Evolutionary conservation across 2,888 invertebrate species (phyloP).

Genomic region (Sarcophaga carnaria): DNA sequence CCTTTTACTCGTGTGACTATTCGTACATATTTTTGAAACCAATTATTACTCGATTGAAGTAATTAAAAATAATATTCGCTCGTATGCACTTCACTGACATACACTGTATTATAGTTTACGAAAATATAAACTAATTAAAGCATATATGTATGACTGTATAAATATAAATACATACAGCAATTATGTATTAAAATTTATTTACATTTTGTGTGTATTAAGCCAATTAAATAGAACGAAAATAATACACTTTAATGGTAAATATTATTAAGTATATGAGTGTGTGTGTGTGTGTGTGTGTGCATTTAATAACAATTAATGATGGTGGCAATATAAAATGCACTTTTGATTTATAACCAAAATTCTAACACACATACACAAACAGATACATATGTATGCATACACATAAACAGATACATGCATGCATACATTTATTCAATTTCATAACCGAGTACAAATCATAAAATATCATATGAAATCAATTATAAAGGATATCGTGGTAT

Average conservation of each 20-base stretch:
- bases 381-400: neutral
- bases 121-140: no score
- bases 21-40: no score
- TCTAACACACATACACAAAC: constrained; percentile 7
- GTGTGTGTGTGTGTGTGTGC: neutral
- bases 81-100: no score
- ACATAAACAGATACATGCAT: neutral
- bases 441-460: constrained; percentile 26
- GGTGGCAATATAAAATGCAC: constrained; percentile 8
- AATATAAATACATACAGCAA: no score
- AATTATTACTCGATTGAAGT: no score
- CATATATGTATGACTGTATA: no score
- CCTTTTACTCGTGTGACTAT: no score
- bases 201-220: neutral
- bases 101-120: no score
- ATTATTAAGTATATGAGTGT: neutral
- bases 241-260: constrained; percentile 18
- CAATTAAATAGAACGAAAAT: neutral
- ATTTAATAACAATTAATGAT: neutral
- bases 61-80: no score
- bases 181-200: neutral
- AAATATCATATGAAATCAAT: constrained; percentile 59
- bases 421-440: neutral
- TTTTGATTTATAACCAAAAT: constrained; percentile 19
- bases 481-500: constrained; percentile 54